Conservation (phyloP, 2,113 vertebrate genomes). For the Noturus placidus region DNA sequence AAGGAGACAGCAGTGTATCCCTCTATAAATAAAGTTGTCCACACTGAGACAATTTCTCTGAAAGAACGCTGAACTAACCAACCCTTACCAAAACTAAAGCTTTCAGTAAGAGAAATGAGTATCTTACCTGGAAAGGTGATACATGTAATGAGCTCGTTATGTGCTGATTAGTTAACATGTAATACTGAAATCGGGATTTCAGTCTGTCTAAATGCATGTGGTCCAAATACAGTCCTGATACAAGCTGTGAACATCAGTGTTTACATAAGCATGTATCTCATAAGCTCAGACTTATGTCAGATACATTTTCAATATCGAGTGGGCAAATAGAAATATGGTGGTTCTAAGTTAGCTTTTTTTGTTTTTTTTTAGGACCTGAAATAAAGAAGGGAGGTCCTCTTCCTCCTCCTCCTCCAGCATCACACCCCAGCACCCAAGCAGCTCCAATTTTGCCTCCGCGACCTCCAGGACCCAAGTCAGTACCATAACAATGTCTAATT, state of each 20-base stretch:
- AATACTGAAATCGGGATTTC: background rate
- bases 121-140: background rate
- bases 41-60: too few relatives aligned
- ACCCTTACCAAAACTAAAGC: too few relatives aligned
- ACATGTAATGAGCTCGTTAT: background rate
- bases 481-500: background rate
- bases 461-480: constrained; percentile 68
- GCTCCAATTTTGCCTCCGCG: constrained; percentile 82
- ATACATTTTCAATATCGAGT: background rate
- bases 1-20: too few relatives aligned
- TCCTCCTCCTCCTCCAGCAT: constrained; percentile 45
- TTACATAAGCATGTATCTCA: background rate
- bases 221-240: background rate
- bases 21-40: too few relatives aligned
- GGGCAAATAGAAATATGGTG: background rate
- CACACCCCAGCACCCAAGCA: constrained; percentile 58
- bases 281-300: background rate
- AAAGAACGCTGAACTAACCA: too few relatives aligned
- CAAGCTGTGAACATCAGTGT: background rate
- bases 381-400: constrained; percentile 43
- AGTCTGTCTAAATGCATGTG: background rate
- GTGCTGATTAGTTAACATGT: background rate
- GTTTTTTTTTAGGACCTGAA: constrained; percentile 50
- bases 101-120: too few relatives aligned
- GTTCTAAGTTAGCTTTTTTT: background rate